These are phyloP conservation scores for Jacana jacana DNA, from an alignment of 2,113 vertebrate genomes.

Conservation along the genomic window DNA sequence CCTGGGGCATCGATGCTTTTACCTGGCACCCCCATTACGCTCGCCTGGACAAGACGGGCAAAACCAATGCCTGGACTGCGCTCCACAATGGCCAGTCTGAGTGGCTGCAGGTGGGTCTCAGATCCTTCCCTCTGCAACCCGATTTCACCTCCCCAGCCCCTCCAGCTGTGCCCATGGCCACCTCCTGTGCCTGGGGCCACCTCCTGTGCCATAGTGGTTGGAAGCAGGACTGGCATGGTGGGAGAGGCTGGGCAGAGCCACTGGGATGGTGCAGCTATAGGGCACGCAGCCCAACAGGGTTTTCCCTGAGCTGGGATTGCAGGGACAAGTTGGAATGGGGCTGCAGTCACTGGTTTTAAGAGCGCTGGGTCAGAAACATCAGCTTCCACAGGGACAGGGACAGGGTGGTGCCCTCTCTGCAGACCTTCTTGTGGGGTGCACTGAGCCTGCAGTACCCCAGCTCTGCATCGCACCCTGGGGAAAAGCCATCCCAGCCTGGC, in stretches of 20 bases:
- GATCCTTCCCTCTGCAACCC: background rate
- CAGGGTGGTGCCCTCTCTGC: fast-evolving
- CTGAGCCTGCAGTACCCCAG: background rate
- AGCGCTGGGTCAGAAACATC: background rate
- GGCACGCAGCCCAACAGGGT: fast-evolving
- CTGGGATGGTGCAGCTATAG: background rate
- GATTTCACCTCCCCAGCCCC: background rate
- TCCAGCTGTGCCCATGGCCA: background rate
- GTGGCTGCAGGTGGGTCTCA: slow-evolving; percentile 89
- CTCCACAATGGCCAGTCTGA: slow-evolving; percentile 76
- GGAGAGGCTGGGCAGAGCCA: background rate
- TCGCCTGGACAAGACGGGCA: slow-evolving; percentile 90
- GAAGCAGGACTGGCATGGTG: fast-evolving
- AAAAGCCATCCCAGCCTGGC: background rate
- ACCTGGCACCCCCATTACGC: slow-evolving; percentile 89
- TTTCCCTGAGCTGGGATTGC: fast-evolving
- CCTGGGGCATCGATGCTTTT: slow-evolving; percentile 89
- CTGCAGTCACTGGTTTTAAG: fast-evolving
- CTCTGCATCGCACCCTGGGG: background rate
- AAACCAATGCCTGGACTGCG: slow-evolving; percentile 94
- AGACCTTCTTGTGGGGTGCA: background rate
- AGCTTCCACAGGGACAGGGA: background rate
- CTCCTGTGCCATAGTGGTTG: background rate
- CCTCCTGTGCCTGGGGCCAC: background rate
- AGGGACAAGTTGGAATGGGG: background rate